Evolutionary conservation across 1,140 invertebrate species (phyloP).

Genomic region (Nylanderia fulva): DNA sequence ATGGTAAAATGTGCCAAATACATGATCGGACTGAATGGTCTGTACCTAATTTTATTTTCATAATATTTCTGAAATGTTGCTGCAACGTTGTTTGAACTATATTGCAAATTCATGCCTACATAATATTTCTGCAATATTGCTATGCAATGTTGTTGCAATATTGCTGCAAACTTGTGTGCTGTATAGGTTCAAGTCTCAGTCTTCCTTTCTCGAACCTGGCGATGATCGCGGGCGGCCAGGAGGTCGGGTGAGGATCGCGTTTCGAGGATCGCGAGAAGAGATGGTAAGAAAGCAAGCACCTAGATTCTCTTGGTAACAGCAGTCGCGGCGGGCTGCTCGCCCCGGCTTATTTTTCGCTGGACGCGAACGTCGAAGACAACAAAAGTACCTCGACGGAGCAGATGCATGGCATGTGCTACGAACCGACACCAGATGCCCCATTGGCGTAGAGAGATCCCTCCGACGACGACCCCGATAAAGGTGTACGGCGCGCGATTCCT

Average conservation of each 20-base stretch:
- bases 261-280: constrained; percentile 9
- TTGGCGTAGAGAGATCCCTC: constrained; percentile 80
- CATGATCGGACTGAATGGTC: too few relatives aligned
- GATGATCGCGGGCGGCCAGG: neutral
- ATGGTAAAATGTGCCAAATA: too few relatives aligned
- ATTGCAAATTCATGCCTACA: too few relatives aligned
- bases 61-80: too few relatives aligned
- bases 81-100: too few relatives aligned
- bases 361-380: constrained; percentile 79
- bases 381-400: constrained; percentile 82
- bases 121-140: too few relatives aligned
- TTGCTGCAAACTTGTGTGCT: too few relatives aligned
- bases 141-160: too few relatives aligned
- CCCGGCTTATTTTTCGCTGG: constrained; percentile 73
- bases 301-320: constrained; percentile 78
- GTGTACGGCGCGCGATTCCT: constrained; percentile 64
- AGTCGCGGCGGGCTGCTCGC: constrained; percentile 63
- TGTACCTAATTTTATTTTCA: too few relatives aligned
- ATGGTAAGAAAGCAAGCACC: constrained; percentile 54
- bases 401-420: constrained; percentile 85
- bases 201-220: neutral
- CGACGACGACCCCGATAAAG: constrained; percentile 67
- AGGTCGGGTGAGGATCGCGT: neutral
- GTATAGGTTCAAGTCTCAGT: too few relatives aligned
- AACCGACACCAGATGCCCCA: constrained; percentile 85